phyloP scores from a whole-genome alignment of 1,140 invertebrate genomes.

The Wasmannia auropunctata region DNA sequence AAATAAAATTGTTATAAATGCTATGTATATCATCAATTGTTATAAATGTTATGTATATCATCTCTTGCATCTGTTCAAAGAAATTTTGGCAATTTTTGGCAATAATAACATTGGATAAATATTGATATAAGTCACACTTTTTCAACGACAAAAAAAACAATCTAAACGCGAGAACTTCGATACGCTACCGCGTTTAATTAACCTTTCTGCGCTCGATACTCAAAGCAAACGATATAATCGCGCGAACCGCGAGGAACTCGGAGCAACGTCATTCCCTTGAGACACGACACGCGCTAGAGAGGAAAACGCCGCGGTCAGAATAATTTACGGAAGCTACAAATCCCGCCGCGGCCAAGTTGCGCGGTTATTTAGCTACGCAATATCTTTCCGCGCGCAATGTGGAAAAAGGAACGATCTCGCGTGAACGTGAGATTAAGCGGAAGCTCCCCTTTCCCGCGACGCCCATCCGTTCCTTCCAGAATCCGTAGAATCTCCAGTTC shows the following conservation, averaged over 20 bases:
- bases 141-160: background rate
- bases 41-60: background rate
- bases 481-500: background rate
- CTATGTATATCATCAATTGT: background rate
- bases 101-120: background rate
- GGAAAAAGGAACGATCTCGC: slow-evolving; percentile 10
- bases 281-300: slow-evolving; percentile 13
- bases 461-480: slow-evolving; percentile 17
- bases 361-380: slow-evolving; percentile 64
- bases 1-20: background rate
- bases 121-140: background rate
- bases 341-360: slow-evolving; percentile 58
- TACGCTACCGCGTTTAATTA: slow-evolving; percentile 1
- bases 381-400: slow-evolving; percentile 48
- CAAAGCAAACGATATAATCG: slow-evolving; percentile 11
- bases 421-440: slow-evolving; percentile 69
- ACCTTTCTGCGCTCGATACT: slow-evolving; percentile 3
- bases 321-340: slow-evolving; percentile 70
- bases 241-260: background rate
- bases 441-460: slow-evolving; percentile 16
- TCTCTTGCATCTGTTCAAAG: background rate
- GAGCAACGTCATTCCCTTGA: background rate
- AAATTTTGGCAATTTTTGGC: background rate
- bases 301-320: slow-evolving; percentile 4
- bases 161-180: background rate